Evolutionary conservation across 2,113 vertebrate genomes (phyloP).

Genomic region (Saguinus imperator): DNA sequence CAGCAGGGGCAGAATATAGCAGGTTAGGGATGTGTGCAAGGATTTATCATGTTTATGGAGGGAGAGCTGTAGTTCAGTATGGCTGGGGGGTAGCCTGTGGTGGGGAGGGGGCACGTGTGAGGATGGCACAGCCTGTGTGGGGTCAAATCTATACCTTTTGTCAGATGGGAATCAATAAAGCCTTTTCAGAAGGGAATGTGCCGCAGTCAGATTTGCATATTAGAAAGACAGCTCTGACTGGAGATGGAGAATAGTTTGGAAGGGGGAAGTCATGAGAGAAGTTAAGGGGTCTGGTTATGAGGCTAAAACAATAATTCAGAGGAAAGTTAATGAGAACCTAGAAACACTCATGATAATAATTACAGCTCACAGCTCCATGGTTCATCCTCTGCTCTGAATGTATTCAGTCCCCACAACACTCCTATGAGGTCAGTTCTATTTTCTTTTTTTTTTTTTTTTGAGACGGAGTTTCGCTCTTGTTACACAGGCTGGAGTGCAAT

Average conservation of each 20-base stretch:
- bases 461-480: no score
- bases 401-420: background rate
- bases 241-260: background rate
- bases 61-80: background rate
- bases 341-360: background rate
- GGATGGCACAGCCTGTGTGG: background rate
- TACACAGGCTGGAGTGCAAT: no score
- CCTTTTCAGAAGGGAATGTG: background rate
- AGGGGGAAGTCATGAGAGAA: background rate
- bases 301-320: background rate
- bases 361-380: no score
- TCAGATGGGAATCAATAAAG: background rate
- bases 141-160: background rate
- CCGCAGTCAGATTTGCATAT: no score
- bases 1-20: background rate
- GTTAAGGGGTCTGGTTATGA: background rate
- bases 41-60: background rate
- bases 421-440: background rate
- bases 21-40: background rate
- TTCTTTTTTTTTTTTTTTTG: no score
- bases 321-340: background rate
- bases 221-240: background rate
- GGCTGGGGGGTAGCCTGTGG: background rate
- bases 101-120: background rate
- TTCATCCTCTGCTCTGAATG: background rate